Evolutionary conservation across 2,113 vertebrate genomes (phyloP).

Genomic region (Crypturellus undulatus): DNA sequence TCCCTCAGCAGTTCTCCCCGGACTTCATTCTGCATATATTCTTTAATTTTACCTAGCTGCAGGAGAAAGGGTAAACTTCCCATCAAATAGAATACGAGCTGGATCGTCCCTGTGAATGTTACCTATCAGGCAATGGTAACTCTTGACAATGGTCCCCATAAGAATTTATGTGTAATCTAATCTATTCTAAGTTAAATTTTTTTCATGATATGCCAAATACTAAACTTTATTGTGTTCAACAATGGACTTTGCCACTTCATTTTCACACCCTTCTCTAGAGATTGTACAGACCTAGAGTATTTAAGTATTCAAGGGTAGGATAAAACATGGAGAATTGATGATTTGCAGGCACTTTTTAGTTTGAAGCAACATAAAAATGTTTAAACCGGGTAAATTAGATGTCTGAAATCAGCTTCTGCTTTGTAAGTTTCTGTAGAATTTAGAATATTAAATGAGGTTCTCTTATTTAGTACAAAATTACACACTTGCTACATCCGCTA

Average conservation of each 20-base stretch:
- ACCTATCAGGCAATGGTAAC: neutral
- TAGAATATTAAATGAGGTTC: neutral
- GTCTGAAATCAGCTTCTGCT: neutral
- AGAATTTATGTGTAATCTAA: too few species aligned
- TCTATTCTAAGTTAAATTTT: neutral
- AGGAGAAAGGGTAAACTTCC: neutral
- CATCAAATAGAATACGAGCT: neutral
- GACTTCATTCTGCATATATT: neutral
- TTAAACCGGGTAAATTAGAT: neutral
- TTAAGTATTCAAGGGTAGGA: neutral
- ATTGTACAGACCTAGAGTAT: neutral
- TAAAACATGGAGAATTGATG: neutral
- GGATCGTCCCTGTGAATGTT: neutral
- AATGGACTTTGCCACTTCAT: neutral
- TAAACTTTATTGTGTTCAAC: neutral
- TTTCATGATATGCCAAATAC: neutral
- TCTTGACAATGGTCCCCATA: neutral
- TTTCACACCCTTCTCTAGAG: neutral
- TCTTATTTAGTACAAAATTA: slow-evolving; percentile 2
- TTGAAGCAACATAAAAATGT: neutral
- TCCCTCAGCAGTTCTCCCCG: neutral
- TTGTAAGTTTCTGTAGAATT: neutral
- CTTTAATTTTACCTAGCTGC: too few species aligned
- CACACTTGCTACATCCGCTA: neutral
- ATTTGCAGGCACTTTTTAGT: neutral